Percentiles rank a stretch among this genome's conserved stretches.
phyloP scores from a whole-genome alignment of 2,888 invertebrate species.

The Yponomeuta evonymella region DNA sequence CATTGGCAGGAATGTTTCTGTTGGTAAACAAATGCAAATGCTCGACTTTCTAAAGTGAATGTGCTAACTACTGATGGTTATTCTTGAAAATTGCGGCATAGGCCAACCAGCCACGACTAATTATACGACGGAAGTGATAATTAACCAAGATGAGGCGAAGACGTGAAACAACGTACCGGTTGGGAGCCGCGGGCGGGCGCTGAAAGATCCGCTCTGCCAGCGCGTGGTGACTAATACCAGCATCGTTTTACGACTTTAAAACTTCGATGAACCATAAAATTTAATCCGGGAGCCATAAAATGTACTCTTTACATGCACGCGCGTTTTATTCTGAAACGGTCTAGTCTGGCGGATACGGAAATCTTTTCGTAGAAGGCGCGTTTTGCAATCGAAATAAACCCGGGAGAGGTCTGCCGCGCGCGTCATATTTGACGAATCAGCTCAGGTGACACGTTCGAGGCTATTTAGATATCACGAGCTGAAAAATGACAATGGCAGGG shows the following conservation, averaged over 20 bases:
- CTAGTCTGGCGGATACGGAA: background rate
- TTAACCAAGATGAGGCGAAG: slow-evolving; percentile 52
- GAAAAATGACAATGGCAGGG: slow-evolving; percentile 41
- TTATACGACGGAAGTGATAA: slow-evolving; percentile 46
- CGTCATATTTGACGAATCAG: slow-evolving; percentile 37
- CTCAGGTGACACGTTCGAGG: slow-evolving; percentile 36
- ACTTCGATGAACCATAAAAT: slow-evolving; percentile 53
- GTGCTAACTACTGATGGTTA: background rate
- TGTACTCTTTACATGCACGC: slow-evolving; percentile 24
- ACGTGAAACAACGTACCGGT: slow-evolving; percentile 34
- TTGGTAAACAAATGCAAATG: slow-evolving; percentile 7
- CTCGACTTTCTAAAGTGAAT: slow-evolving; percentile 5
- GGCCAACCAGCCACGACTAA: slow-evolving; percentile 22
- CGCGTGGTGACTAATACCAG: slow-evolving; percentile 45
- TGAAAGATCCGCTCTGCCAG: slow-evolving; percentile 46
- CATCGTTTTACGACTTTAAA: slow-evolving; percentile 40
- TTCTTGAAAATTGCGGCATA: slow-evolving; percentile 25
- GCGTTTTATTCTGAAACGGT: slow-evolving; percentile 25
- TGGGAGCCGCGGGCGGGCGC: slow-evolving; percentile 35
- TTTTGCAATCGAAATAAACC: slow-evolving; percentile 24
- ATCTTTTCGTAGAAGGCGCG: slow-evolving; percentile 15
- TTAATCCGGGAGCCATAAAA: slow-evolving; percentile 38
- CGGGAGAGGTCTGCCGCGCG: slow-evolving; percentile 26
- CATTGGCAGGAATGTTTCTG: slow-evolving; percentile 3
- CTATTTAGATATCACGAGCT: slow-evolving; percentile 35